A percentile compares a stretch with the other conserved stretches of the same genome.
Conservation (phyloP, 1,140 invertebrate species). For the Gonatopus flavifemur region DNA sequence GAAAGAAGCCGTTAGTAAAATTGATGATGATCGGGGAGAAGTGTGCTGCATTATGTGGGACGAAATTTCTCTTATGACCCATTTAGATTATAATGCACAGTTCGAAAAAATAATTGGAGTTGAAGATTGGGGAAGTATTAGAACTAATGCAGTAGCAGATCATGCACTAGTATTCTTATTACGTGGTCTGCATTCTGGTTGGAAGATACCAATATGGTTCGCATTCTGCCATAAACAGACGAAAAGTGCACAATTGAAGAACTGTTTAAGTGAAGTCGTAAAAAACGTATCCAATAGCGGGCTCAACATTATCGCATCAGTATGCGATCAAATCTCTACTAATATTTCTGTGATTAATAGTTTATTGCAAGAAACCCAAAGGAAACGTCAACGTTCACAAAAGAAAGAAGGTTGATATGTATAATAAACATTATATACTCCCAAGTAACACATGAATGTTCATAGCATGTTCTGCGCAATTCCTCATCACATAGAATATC, state of each 20-base stretch:
- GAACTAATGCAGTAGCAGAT: slow-evolving; percentile 17
- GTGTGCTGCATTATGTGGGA: slow-evolving; percentile 18
- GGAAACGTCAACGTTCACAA: no score
- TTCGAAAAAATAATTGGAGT: slow-evolving; percentile 19
- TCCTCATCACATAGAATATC: no score
- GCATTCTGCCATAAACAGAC: slow-evolving; percentile 13
- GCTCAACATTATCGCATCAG: neutral
- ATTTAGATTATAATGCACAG: slow-evolving; percentile 10
- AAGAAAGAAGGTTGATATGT: no score
- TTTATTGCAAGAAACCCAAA: neutral
- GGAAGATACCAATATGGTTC: slow-evolving; percentile 25
- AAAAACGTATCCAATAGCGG: neutral
- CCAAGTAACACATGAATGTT: no score
- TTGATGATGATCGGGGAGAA: neutral
- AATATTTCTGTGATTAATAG: neutral
- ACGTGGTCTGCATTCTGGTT: slow-evolving; percentile 18
- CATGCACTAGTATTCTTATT: slow-evolving; percentile 31
- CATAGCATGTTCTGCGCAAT: no score
- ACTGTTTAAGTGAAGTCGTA: slow-evolving; percentile 8
- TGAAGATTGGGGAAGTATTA: slow-evolving; percentile 19
- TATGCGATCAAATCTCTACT: slow-evolving; percentile 5
- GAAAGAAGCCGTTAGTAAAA: neutral
- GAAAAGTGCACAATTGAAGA: slow-evolving; percentile 5
- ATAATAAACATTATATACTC: no score
- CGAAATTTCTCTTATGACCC: slow-evolving; percentile 14